Base-by-base conservation (phyloP, 2,888 invertebrate species). In the Eupithecia pulchellata region DNA sequence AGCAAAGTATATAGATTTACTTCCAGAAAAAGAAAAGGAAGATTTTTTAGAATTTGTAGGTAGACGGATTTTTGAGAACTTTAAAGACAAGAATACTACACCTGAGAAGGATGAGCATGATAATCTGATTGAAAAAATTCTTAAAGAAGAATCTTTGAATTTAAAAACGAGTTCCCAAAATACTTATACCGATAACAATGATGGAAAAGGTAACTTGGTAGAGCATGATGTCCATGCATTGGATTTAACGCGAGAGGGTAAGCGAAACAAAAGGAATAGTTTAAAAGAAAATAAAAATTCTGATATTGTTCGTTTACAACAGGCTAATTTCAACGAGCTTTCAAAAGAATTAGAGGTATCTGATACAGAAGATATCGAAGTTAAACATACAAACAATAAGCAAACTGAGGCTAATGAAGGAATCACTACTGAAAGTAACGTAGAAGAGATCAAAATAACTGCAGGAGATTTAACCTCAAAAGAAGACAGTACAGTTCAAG, bases 1-100 rank as follows among this genome's bases (percentile, higher is more conserved):
- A n/a, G 78, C 79, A 4, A 89, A 87, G 74, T 92, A 88, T 64
- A 88, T 92, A 64, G 89, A 92, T 78, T 77, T 88, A 34, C 77
- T 93, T 20, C 88, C 91, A 0, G 89, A 89, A 42, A 79, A 84
- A 32, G 89, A 91, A 58, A 93, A 92, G 74, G 79, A 85, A 30
- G 85, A 85, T 0, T 90, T 93, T 57, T 73, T 92, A 61, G 85
- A 91, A 36, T 85, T 78, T 29, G 85, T 93, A 14, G 90, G 91
- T 0, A 86, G 89, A 77, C 82, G 92, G 61, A 89, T 93, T 74
- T 69, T 87, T 14, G 79, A 85, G 62, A 88, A 87, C 69, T 85
- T 90, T 0, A 78, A 85, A 34, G 77, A 77, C 29, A 81, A 81
- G 52, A 80, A 81, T 11, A 64, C 84, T 0, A 88, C 90, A 4